Conservation (phyloP, 1,140 invertebrate genomes). For the Pseudomyrmex flavicornis region DNA sequence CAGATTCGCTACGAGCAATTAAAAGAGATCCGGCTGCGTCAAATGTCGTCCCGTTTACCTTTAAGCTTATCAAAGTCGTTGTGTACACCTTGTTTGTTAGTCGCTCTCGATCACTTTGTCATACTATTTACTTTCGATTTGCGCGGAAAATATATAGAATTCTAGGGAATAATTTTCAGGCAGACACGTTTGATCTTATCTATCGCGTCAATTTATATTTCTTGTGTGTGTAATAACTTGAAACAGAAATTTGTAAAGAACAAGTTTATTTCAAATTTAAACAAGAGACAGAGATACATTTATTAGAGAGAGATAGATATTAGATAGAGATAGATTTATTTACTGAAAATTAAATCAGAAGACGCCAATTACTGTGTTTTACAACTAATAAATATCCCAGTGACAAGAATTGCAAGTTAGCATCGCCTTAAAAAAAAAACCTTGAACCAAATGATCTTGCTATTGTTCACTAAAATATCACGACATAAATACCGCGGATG, state of each 20-base stretch:
- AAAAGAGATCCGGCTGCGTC: constrained; percentile 10
- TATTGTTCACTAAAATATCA: constrained; percentile 74
- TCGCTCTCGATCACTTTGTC: neutral
- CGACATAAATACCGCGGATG: constrained; percentile 65
- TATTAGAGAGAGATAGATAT: no score
- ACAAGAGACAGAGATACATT: no score
- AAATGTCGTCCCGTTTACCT: constrained; percentile 41
- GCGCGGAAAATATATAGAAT: neutral
- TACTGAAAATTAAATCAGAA: no score
- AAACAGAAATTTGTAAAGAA: no score
- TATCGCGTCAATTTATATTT: no score
- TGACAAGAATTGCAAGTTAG: neutral
- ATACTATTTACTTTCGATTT: neutral
- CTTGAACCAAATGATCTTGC: constrained; percentile 47
- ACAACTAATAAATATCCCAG: no score
- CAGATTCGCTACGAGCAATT: constrained; percentile 18
- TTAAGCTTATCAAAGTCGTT: constrained; percentile 12
- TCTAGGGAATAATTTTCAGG: neutral
- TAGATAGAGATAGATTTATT: no score
- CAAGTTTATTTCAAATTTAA: no score
- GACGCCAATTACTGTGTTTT: no score
- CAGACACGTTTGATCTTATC: no score
- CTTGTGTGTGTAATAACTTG: no score
- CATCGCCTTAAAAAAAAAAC: neutral
- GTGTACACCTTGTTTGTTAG: neutral